Base-by-base conservation (phyloP, 1,140 invertebrate genomes). In the Heliconius hermathena region DNA sequence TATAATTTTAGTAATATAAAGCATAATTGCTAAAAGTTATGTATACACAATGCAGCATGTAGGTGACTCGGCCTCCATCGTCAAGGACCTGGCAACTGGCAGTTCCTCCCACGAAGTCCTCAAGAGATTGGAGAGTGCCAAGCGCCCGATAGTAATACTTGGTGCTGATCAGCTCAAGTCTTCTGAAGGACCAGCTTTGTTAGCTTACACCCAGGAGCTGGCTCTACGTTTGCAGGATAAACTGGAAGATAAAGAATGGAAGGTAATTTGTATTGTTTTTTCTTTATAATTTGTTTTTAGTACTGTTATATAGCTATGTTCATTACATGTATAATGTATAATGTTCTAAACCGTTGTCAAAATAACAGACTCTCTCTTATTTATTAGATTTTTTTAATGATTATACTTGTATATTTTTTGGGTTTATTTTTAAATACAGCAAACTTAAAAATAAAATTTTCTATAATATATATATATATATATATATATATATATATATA, bases 91-190 rank as follows among this genome's bases (percentile, higher is more conserved):
- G 20, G 93, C 92, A 0, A 85, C 84, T 0, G 96, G 96, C 60
- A 95, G 92, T 74, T 98, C 97, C 18, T 96, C 95, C 11, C 98
- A 99, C 95, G 95, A 96, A 71, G 98, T 99, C 84, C 95, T 95
- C 76, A 96, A 97, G 89, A 96, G 95, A 82, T 91, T 99, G 76
- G 95, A 96, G 86, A 90, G 94, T 46, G 98, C 99, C 29, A 98
- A 99, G 89, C 97, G 97, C 73, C 99, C 92, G 49, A 96, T 99
- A 80, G 97, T 99, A 73, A 97, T 99, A 75, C 95, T 99, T 46
- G 99, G 99, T 8, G 97, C 97, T 29, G 97, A 98, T 80, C 96
- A 97, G 81, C 95, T 99, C 16, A 96, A 97, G 88, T 95, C 98
- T 72, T 82, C 95, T 33, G 98, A 99, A 93, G 98, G 97, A 20